Evolutionary conservation across 2,797 vertebrate species (phyloP), one percentile per base, ranked within the genome.

Genomic region (Dallia pectoralis): DNA sequence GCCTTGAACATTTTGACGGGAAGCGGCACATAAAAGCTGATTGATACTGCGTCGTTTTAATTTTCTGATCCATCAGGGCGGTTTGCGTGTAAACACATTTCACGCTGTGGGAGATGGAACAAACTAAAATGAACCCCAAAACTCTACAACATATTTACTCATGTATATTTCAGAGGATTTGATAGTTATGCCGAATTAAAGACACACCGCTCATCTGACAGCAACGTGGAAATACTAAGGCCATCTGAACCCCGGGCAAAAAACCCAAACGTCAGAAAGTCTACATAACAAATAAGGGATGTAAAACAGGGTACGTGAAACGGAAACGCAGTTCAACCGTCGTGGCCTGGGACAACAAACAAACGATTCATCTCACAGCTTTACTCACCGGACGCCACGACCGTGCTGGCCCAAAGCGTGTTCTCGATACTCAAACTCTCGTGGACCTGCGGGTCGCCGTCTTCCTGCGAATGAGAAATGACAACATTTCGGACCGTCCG

Each of bases 361-460:
- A n/a, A 7, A 11, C 11, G 14, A 18, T 19, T 18, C 4, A 33
- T 6, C 66, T 18, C 16, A 67, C 22, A n/a, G 33, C 14, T 18
- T 68, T 32, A 66, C 92, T 92, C 75, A 99, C 97, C 97, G 69
- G 97, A 99, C 25, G 97, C 97, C 32, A 99, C 97, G 47, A 99
- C 90, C 0, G 97, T 98, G 92, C 97, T 97, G 61, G 97, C 97
- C 97, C 97, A 98, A 30, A 99, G 89, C 0, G 96, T 98, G 87
- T 99, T 98, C 77, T 99, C 97, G 84, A 97, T 97, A 79, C 94
- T 95, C 69, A 99, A 92, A 81, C 97, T 99, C 91, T 99, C 97
- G 0, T 96, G 94, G 81, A 98, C 77, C 67, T 96, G 91, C 44
- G 97, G 97, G 67, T 98, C 97, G 16, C 90, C 85, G 85, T 99